These are phyloP conservation scores for Manacus vitellinus DNA, from an alignment of 2,113 vertebrate genomes.

Conservation along the genomic window DNA sequence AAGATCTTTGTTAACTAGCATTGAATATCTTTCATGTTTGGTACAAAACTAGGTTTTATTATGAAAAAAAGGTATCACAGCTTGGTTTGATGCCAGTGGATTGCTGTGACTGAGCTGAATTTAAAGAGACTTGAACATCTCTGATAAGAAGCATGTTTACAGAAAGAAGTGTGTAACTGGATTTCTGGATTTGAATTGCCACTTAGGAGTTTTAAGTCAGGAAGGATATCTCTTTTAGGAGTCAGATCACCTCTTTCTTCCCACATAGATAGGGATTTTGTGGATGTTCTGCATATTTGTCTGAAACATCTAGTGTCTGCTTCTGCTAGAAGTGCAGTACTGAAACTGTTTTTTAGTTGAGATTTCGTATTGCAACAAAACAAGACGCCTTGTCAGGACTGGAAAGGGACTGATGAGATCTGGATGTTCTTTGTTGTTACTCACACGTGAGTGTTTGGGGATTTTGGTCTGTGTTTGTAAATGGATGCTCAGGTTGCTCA, in stretches of 20 bases:
- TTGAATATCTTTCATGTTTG: fast-evolving
- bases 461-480: neutral
- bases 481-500: neutral
- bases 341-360: neutral
- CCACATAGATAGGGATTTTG: fast-evolving
- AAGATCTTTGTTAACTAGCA: neutral
- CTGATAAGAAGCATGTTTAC: neutral
- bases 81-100: neutral
- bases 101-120: neutral
- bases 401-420: neutral
- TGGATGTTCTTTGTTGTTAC: neutral
- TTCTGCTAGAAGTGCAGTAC: neutral
- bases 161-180: neutral
- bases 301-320: neutral
- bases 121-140: neutral
- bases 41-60: neutral
- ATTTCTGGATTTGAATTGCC: neutral
- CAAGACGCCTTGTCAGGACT: neutral
- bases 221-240: neutral
- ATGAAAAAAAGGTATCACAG: fast-evolving
- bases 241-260: neutral
- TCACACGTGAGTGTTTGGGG: neutral
- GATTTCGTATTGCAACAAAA: neutral
- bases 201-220: neutral
- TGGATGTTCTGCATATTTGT: neutral